phyloP scores from a whole-genome alignment of 2,888 invertebrate species.

The Heliconius sara region DNA sequence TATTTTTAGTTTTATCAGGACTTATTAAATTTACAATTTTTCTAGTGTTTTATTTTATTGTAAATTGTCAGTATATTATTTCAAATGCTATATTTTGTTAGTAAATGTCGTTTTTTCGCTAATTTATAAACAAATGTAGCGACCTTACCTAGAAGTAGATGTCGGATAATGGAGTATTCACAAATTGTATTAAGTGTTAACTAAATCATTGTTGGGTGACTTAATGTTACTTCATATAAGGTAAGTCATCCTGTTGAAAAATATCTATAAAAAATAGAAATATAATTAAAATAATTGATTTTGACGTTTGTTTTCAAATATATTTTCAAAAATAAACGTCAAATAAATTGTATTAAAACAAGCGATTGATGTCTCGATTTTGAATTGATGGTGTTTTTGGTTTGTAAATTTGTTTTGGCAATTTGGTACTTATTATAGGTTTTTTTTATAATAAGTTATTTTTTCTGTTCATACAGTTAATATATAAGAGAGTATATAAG shows the following conservation, averaged over 20 bases:
- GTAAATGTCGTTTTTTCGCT: slow-evolving; percentile 1
- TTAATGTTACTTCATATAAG: slow-evolving; percentile 53
- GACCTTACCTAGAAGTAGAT: slow-evolving; percentile 43
- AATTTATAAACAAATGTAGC: slow-evolving; percentile 47
- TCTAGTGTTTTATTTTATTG: neutral
- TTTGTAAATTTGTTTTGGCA: too few relatives aligned
- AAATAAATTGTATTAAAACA: neutral
- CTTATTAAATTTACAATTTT: neutral
- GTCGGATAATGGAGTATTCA: slow-evolving; percentile 62
- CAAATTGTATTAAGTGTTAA: slow-evolving; percentile 77
- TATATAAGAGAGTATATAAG: neutral
- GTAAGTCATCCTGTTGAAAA: slow-evolving; percentile 13
- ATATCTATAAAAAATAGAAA: slow-evolving; percentile 1
- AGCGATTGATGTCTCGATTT: neutral
- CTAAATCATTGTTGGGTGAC: slow-evolving; percentile 72
- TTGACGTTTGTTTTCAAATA: neutral
- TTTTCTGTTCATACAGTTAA: neutral
- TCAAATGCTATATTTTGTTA: slow-evolving; percentile 7
- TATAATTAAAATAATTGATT: neutral
- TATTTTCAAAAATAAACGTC: neutral
- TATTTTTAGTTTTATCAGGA: neutral
- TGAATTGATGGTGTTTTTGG: neutral
- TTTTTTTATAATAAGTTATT: neutral
- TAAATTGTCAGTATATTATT: slow-evolving; percentile 14
- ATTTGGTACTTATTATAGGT: too few relatives aligned